These are phyloP conservation scores for Ammodytes marinus DNA, from an alignment of 2,113 vertebrate species.

Conservation along the genomic window DNA sequence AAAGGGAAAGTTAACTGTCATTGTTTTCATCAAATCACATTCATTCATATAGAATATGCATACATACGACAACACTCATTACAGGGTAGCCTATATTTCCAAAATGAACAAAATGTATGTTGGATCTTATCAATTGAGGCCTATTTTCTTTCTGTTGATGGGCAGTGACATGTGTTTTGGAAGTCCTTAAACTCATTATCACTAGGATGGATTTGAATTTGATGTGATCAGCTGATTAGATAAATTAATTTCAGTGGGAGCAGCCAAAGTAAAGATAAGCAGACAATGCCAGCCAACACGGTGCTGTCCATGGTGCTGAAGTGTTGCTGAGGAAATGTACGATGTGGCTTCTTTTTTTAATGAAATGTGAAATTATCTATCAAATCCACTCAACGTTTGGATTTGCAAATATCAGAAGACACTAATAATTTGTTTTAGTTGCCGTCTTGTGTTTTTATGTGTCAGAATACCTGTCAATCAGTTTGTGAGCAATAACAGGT, in stretches of 20 bases:
- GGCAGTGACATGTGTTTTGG: neutral
- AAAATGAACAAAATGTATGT: neutral
- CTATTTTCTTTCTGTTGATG: neutral
- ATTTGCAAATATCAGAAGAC: neutral
- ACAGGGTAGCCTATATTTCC: neutral
- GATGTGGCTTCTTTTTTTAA: no score
- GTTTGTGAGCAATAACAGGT: neutral
- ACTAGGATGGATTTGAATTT: neutral
- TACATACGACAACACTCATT: neutral
- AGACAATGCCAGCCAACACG: constrained; percentile 15
- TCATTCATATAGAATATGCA: neutral
- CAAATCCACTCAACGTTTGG: neutral
- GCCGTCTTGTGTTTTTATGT: neutral
- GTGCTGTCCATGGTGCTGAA: constrained; percentile 69
- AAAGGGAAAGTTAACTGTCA: neutral
- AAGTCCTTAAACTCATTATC: neutral
- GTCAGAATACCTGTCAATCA: neutral
- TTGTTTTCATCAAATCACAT: neutral
- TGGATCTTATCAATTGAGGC: neutral
- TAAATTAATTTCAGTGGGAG: constrained; percentile 22
- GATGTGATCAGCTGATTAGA: constrained; percentile 31
- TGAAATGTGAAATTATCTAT: no score
- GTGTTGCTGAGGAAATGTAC: neutral
- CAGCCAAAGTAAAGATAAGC: constrained; percentile 26
- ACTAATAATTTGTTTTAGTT: neutral